Conservation (phyloP, 2,888 invertebrate genomes). For the Diogma glabrata region DNA sequence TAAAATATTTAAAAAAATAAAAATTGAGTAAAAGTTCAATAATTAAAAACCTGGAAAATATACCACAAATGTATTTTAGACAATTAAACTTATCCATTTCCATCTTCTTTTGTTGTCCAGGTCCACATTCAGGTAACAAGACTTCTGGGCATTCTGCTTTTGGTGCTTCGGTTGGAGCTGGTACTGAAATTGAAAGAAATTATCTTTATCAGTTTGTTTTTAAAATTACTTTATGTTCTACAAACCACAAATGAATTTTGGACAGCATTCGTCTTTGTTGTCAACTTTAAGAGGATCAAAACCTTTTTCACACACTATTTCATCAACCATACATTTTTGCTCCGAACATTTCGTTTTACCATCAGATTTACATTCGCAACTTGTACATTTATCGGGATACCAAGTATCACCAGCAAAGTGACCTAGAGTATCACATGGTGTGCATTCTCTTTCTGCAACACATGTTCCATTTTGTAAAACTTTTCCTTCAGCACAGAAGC, state of each 20-base stretch:
- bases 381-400: slow-evolving; percentile 58
- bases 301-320: slow-evolving; percentile 50
- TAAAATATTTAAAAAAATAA: slow-evolving; percentile 12
- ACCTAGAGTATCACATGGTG: slow-evolving; percentile 60
- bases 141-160: slow-evolving; percentile 48
- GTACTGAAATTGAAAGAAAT: slow-evolving; percentile 14
- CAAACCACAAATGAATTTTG: slow-evolving; percentile 55
- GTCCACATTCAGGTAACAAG: slow-evolving; percentile 55
- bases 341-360: slow-evolving; percentile 51
- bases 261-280: slow-evolving; percentile 53
- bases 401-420: slow-evolving; percentile 53
- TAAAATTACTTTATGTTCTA: too few relatives aligned
- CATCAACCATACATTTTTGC: slow-evolving; percentile 43
- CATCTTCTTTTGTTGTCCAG: slow-evolving; percentile 57
- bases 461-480: slow-evolving; percentile 62
- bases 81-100: slow-evolving; percentile 54
- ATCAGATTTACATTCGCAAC: slow-evolving; percentile 51
- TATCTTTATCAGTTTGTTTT: too few relatives aligned
- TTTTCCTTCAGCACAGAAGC: slow-evolving; percentile 70
- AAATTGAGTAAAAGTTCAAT: background rate
- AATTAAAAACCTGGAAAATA: slow-evolving; percentile 22
- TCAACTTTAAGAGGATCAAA: slow-evolving; percentile 41
- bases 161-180: slow-evolving; percentile 36
- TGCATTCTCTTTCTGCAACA: slow-evolving; percentile 51
- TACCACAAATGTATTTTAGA: slow-evolving; percentile 61